Evolutionary conservation across 2,797 vertebrate species (phyloP), one percentile per base, ranked within the genome.

Genomic region (Enteromius argenteus): DNA sequence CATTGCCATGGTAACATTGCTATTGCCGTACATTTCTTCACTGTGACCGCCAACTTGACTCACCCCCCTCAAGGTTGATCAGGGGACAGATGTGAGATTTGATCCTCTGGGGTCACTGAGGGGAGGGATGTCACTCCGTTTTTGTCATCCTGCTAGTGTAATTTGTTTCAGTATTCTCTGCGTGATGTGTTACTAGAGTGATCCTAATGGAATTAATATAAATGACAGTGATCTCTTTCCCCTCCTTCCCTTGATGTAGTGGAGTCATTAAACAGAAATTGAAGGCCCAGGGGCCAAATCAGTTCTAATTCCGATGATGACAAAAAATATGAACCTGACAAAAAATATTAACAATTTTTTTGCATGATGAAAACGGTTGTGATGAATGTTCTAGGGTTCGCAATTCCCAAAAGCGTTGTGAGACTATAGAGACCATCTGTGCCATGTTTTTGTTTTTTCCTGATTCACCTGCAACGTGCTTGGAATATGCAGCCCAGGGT

Each of bases 1-100:
- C 5, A 60, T 35, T 27, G 19, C 37, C 39, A 62, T 42, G 51
- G 60, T 27, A 15, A 35, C 83, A 56, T 66, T 66, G 60, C 39
- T 46, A 51, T 77, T 64, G 75, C 62, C 7, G 69, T 62, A 69
- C 71, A 75, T 83, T 85, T 13, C 53, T 44, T 73, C 60, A 77
- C 37, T 80, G 35, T 35, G 21, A 23, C 21, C 44, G 1, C 14
- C 49, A 42, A 46, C 74, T 71, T 69, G 44, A 83, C 53, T 75
- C 68, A 79, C 69, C 46, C 66, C 15, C 11, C 27, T 62, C 80
- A 82, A 74, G 68, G 80, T 82, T 39, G 11, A n/a, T n/a, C 66
- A 71, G 49, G 32, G 76, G 76, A 46, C 39, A 49, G 42, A 64
- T 73, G 39, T 46, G 5, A 62, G 27, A 62, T 73, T 37, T 74